Conservation (phyloP, 2,797 vertebrate genomes). For the Enteromius mattozi region DNA sequence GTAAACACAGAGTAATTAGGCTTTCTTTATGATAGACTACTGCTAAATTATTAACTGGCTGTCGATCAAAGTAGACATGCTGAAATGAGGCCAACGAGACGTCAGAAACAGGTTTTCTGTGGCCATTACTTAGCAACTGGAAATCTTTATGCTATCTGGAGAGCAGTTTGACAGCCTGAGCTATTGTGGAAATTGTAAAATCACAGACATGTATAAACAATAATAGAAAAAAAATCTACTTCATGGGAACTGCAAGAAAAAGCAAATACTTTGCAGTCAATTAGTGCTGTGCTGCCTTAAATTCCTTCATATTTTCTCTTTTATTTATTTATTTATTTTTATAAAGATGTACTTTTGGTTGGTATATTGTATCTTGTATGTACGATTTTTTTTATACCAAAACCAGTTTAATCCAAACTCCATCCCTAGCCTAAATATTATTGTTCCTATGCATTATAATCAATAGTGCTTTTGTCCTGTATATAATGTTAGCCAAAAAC, state of each 20-base stretch:
- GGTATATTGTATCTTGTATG: neutral
- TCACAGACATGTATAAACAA: neutral
- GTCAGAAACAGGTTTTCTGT: conserved; percentile 51
- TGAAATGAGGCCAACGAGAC: conserved; percentile 61
- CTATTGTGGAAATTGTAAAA: neutral
- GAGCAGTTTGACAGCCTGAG: neutral
- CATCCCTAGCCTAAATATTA: neutral
- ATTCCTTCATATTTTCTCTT: neutral
- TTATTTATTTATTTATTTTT: neutral
- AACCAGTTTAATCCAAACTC: neutral
- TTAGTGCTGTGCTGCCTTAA: neutral
- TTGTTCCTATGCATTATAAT: neutral
- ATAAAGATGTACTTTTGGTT: neutral
- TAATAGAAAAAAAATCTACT: neutral
- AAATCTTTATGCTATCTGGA: conserved; percentile 56
- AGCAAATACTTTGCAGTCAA: neutral
- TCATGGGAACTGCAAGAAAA: neutral
- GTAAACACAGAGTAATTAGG: conserved; percentile 77
- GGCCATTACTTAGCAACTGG: conserved; percentile 49
- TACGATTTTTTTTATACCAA: neutral
- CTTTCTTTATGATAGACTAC: conserved; percentile 73
- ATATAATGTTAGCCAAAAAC: neutral
- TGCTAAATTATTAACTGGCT: conserved; percentile 71
- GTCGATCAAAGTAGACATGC: conserved; percentile 62
- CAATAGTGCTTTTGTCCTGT: neutral